These are phyloP conservation scores for Limnephilus auricula DNA, from an alignment of 2,888 invertebrate species.

Conservation along the genomic window DNA sequence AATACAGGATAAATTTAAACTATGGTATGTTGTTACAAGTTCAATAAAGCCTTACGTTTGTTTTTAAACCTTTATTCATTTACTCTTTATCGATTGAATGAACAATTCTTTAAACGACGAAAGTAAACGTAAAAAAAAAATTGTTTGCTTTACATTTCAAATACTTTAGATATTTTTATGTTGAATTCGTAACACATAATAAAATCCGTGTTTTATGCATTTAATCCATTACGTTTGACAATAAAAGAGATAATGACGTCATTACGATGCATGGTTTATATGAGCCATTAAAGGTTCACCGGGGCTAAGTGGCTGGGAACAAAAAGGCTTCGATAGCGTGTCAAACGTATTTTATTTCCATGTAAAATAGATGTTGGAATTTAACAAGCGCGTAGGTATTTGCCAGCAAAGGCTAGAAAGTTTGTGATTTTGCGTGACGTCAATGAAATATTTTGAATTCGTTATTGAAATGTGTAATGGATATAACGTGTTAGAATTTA, in stretches of 20 bases:
- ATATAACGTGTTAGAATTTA: neutral
- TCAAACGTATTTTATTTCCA: slow-evolving; percentile 30
- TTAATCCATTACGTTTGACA: neutral
- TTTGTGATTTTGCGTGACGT: neutral
- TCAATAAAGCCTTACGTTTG: neutral
- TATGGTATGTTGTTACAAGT: neutral
- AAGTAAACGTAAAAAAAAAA: neutral
- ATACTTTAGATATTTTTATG: neutral
- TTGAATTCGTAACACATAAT: neutral
- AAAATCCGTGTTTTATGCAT: neutral
- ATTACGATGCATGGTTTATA: neutral
- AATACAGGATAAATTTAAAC: no score
- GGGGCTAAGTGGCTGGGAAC: slow-evolving; percentile 8
- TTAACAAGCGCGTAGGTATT: neutral
- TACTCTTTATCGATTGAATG: neutral
- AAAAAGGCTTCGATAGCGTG: slow-evolving; percentile 9
- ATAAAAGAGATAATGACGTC: neutral
- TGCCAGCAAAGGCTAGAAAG: neutral
- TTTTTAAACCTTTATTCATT: neutral
- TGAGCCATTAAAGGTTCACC: neutral
- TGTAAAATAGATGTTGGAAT: neutral
- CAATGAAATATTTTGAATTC: neutral
- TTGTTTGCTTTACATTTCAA: neutral
- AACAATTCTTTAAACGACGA: neutral
- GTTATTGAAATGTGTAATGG: neutral